Evolutionary conservation across 2,113 vertebrate species (phyloP).

Genomic region (Calonectris borealis): DNA sequence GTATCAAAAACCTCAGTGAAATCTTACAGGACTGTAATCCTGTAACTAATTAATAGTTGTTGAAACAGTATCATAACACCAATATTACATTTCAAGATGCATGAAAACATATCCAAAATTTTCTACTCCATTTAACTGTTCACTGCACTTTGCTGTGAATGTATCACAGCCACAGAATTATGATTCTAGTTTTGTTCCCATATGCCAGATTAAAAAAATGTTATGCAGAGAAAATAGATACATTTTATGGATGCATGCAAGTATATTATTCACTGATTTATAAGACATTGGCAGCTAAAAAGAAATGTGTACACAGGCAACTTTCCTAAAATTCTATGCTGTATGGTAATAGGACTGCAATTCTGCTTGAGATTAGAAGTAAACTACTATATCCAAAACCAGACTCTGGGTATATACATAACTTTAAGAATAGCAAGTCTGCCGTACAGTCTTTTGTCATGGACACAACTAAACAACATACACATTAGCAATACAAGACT

Average conservation of each 20-base stretch:
- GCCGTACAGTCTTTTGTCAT: neutral
- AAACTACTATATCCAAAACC: neutral
- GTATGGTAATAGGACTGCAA: neutral
- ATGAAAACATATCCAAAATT: neutral
- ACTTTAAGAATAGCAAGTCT: neutral
- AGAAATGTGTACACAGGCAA: neutral
- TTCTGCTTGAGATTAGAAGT: neutral
- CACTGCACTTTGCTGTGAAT: neutral
- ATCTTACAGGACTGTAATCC: neutral
- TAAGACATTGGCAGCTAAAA: neutral
- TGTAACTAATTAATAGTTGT: neutral
- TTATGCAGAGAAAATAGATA: neutral
- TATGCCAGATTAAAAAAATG: constrained; percentile 7
- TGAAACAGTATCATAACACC: neutral
- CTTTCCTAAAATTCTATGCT: neutral
- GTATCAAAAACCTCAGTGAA: neutral
- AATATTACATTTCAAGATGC: neutral
- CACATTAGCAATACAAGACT: neutral
- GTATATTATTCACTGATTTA: neutral
- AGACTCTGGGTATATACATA: neutral
- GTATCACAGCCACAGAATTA: neutral
- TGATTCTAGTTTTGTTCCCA: neutral
- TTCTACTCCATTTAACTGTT: neutral
- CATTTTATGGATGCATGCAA: neutral
- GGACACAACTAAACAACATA: neutral